Conservation (phyloP, 2,113 vertebrate genomes). For the Erythrocebus patas region DNA sequence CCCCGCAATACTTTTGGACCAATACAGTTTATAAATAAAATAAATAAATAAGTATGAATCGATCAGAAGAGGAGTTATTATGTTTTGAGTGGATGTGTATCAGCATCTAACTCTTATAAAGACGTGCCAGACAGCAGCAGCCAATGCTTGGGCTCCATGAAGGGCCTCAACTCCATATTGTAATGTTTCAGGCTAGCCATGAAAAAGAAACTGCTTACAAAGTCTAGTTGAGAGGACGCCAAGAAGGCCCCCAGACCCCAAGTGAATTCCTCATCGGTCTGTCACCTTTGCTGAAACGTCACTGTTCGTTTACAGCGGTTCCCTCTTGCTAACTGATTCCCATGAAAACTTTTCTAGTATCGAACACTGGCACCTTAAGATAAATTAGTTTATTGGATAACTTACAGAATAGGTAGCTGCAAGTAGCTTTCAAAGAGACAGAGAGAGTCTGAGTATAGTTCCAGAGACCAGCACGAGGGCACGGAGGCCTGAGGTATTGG, state of each 20-base stretch:
- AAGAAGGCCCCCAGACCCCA: background rate
- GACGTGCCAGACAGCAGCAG: background rate
- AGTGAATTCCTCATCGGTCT: background rate
- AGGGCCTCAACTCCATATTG: rapidly evolving
- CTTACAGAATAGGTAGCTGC: background rate
- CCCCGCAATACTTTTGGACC: background rate
- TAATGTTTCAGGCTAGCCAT: background rate
- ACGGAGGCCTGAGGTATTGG: background rate
- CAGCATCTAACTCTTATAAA: background rate
- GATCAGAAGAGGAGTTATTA: background rate
- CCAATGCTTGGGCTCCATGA: too few species aligned
- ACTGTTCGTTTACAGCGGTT: background rate
- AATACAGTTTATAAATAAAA: background rate
- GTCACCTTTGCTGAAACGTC: background rate
- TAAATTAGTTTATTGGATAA: background rate
- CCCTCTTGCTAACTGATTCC: background rate
- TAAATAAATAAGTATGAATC: background rate
- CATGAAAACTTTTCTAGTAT: background rate
- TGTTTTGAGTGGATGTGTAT: background rate
- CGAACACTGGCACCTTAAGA: background rate
- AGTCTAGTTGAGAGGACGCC: background rate
- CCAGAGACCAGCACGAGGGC: background rate
- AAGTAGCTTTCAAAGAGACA: background rate
- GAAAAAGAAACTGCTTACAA: background rate
- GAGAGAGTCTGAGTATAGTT: background rate